Evolutionary conservation across 2,113 vertebrate genomes (phyloP).

Genomic region (Cyprinodon tularosa): DNA sequence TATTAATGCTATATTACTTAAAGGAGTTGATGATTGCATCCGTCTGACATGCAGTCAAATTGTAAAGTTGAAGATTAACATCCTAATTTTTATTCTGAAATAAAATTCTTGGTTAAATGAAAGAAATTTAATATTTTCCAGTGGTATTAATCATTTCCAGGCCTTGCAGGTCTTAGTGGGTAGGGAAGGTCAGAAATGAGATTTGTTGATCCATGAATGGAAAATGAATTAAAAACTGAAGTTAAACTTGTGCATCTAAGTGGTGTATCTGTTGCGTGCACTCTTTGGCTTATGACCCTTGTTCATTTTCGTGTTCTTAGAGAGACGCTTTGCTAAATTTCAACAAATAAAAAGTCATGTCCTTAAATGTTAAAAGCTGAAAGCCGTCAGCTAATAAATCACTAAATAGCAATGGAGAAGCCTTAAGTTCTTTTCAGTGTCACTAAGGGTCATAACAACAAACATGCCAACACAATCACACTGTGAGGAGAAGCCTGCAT

Average conservation of each 20-base stretch:
- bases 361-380: constrained; percentile 41
- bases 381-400: constrained; percentile 35
- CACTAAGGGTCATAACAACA: constrained; percentile 36
- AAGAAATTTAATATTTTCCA: neutral
- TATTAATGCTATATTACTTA: too few species aligned
- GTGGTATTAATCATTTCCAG: neutral
- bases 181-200: neutral
- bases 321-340: constrained; percentile 19
- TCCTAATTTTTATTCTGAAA: neutral
- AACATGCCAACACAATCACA: constrained; percentile 38
- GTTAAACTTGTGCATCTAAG: constrained; percentile 8
- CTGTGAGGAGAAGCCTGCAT: constrained; percentile 42
- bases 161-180: neutral
- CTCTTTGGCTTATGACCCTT: constrained; percentile 11
- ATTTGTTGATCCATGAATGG: neutral
- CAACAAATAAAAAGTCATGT: constrained; percentile 25
- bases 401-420: constrained; percentile 41
- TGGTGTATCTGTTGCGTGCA: neutral
- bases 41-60: too few species aligned
- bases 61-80: too few species aligned
- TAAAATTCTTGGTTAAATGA: neutral
- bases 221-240: constrained; percentile 1
- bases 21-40: too few species aligned
- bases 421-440: constrained; percentile 66
- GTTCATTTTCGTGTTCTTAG: constrained; percentile 20